These are phyloP conservation scores for Lepidostoma basale DNA, from an alignment of 1,140 invertebrate species.

Conservation along the genomic window DNA sequence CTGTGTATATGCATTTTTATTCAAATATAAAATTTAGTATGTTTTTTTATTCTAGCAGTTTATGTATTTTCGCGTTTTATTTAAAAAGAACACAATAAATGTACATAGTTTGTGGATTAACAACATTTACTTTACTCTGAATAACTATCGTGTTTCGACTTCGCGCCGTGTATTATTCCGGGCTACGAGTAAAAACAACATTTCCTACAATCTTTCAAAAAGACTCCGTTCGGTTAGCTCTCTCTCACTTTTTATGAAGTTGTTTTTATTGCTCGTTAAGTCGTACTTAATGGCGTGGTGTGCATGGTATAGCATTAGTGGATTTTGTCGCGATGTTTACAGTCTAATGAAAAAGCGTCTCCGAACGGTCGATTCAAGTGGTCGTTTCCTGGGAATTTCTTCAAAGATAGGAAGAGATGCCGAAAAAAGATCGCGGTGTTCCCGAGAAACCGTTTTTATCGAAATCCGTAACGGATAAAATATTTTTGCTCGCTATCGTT, in stretches of 20 bases:
- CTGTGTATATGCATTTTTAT: too few species aligned
- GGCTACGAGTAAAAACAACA: neutral
- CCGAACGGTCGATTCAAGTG: slow-evolving; percentile 14
- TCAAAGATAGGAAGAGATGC: neutral
- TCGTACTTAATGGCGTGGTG: neutral
- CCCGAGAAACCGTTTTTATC: neutral
- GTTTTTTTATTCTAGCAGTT: too few species aligned
- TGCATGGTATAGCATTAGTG: neutral
- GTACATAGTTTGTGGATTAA: too few species aligned
- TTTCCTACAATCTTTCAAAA: neutral
- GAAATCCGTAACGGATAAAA: slow-evolving; percentile 6
- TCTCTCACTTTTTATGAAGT: neutral
- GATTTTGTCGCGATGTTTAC: slow-evolving; percentile 4
- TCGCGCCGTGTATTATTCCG: neutral
- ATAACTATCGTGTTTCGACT: neutral
- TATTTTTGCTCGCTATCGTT: neutral
- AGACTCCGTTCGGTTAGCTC: neutral
- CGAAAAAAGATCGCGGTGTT: slow-evolving; percentile 1
- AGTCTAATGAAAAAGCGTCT: slow-evolving; percentile 9
- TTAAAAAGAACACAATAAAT: too few species aligned
- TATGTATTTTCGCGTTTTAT: too few species aligned
- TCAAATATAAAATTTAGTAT: too few species aligned
- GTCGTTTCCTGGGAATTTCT: slow-evolving; percentile 29
- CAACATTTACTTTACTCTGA: too few species aligned
- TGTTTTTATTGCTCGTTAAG: neutral